Evolutionary conservation across 2,888 invertebrate species (phyloP).

Genomic region (Aleiodes alternator): DNA sequence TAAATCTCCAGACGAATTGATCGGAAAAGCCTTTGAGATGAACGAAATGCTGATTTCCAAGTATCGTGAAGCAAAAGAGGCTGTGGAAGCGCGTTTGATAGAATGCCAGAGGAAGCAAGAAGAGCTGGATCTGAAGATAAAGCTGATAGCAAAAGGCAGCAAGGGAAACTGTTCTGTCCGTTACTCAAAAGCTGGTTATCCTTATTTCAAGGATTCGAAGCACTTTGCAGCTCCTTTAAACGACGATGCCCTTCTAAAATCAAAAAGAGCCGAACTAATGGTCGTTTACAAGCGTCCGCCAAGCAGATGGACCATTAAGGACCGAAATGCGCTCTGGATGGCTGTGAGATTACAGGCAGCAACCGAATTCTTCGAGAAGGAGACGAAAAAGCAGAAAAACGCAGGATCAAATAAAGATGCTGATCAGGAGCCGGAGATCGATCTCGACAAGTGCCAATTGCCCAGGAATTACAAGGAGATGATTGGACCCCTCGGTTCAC

Average conservation of each 20-base stretch:
- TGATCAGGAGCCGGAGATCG: background rate
- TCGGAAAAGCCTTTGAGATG: constrained; percentile 71
- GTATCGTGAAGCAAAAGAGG: constrained; percentile 66
- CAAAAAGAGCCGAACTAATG: constrained; percentile 66
- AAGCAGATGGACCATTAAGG: constrained; percentile 76
- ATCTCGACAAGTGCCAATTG: constrained; percentile 48
- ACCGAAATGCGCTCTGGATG: constrained; percentile 78
- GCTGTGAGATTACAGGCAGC: constrained; percentile 75
- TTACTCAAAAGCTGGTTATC: constrained; percentile 76
- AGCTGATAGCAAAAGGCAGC: constrained; percentile 11
- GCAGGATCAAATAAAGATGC: background rate
- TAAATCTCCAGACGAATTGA: constrained; percentile 28
- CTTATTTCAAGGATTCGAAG: constrained; percentile 82
- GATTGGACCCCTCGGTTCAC: constrained; percentile 60
- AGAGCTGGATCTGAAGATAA: constrained; percentile 17
- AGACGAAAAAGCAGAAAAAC: constrained; percentile 36
- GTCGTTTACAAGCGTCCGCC: constrained; percentile 63
- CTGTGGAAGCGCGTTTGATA: constrained; percentile 67
- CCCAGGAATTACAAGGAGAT: constrained; percentile 59
- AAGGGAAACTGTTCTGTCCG: constrained; percentile 54
- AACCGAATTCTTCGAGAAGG: constrained; percentile 64
- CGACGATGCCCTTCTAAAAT: constrained; percentile 78
- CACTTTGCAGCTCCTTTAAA: constrained; percentile 79
- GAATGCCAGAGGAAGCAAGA: constrained; percentile 72
- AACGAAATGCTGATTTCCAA: constrained; percentile 72